phyloP scores from a whole-genome alignment of 2,888 invertebrate species.

The Erpobdella octoculata region DNA sequence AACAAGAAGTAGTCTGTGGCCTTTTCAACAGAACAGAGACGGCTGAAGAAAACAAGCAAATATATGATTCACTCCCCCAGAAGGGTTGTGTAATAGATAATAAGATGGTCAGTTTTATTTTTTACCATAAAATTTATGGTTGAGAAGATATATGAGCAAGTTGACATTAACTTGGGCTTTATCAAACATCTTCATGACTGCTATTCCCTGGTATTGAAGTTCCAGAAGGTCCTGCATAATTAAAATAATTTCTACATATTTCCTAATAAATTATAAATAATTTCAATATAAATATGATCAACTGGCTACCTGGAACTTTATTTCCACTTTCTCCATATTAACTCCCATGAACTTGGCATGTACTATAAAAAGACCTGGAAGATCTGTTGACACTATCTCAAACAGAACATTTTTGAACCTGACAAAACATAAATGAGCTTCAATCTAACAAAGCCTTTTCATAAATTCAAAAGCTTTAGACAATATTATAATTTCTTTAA shows the following conservation, averaged over 20 bases:
- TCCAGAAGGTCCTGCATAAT: slow-evolving; percentile 62
- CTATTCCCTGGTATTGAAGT: slow-evolving; percentile 68
- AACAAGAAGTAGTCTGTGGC: no score
- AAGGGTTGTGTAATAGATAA: neutral
- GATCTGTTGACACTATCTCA: slow-evolving; percentile 62
- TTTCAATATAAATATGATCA: neutral
- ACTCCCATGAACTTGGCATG: slow-evolving; percentile 71
- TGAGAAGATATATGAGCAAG: slow-evolving; percentile 65
- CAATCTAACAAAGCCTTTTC: neutral
- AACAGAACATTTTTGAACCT: slow-evolving; percentile 67
- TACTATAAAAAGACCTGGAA: slow-evolving; percentile 64
- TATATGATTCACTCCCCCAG: neutral
- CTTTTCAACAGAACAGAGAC: no score
- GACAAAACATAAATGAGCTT: slow-evolving; percentile 16
- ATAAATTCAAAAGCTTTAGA: no score
- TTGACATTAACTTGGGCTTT: slow-evolving; percentile 71
- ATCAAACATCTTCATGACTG: slow-evolving; percentile 71
- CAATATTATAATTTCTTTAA: no score
- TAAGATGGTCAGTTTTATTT: slow-evolving; percentile 8
- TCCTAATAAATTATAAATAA: no score
- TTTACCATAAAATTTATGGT: slow-evolving; percentile 65
- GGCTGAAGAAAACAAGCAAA: neutral
- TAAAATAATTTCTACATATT: neutral
- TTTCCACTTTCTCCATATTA: slow-evolving; percentile 63
- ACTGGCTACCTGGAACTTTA: slow-evolving; percentile 35